Evolutionary conservation across 2,888 invertebrate species (phyloP).

Genomic region (Heliconius charithonia): DNA sequence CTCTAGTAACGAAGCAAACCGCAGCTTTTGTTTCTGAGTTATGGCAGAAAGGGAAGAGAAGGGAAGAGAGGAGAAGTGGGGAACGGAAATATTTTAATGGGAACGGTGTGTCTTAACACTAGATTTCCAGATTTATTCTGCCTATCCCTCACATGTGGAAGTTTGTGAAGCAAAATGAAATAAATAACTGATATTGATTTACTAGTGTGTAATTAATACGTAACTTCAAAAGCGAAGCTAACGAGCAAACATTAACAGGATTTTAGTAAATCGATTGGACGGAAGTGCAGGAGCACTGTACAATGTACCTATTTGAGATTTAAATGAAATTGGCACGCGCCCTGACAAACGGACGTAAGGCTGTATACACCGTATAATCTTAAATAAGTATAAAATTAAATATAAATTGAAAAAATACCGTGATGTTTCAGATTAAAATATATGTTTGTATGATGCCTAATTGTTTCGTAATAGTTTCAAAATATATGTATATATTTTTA

Average conservation of each 20-base stretch:
- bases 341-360: constrained; percentile 29
- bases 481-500: no score
- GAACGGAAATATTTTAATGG: no score
- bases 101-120: no score
- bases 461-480: no score
- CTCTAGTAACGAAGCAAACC: no score
- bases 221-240: constrained; percentile 17
- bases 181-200: not conserved
- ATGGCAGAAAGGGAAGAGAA: no score
- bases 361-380: not conserved
- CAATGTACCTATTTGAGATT: constrained; percentile 33
- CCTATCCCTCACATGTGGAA: no score
- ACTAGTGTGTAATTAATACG: constrained; percentile 8
- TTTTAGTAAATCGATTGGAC: constrained; percentile 14
- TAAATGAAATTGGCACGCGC: constrained; percentile 34
- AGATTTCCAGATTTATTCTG: no score
- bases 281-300: constrained; percentile 19
- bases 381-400: not conserved
- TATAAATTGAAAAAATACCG: not conserved
- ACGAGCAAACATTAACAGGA: constrained; percentile 29
- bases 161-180: not conserved
- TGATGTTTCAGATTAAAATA: no score
- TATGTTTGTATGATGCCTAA: not conserved
- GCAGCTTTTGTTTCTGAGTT: no score
- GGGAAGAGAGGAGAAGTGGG: no score